Evolutionary conservation across 2,888 invertebrate genomes (phyloP), one percentile per base, ranked within the genome.

Genomic region (Harpalus rubripes): DNA sequence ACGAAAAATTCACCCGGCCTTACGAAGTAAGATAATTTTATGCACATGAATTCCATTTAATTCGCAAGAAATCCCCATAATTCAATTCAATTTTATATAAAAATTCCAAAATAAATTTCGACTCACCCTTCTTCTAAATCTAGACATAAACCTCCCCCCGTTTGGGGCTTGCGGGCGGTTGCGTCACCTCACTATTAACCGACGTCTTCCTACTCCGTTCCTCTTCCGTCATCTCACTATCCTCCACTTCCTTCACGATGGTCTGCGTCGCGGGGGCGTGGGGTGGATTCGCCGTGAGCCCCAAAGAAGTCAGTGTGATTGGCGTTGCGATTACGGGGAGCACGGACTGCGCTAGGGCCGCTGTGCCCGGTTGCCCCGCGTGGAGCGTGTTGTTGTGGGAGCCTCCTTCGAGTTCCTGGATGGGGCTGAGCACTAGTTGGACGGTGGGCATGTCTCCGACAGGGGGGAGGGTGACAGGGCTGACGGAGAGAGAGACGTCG

Each of bases 341-440:
- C 10, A 96, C 95, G 0, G 96, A 95, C 89, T 96, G 96, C 4
- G 96, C 96, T 86, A 96, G 91, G 5, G 96, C 96, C 0, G 95
- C 94, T 0, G 96, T 95, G 8, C 95, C 94, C 6, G 96, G 94
- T 91, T 95, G 94, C 39, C 95, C 94, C 39, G 95, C 93, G 89
- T 95, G 95, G 87, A 95, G 90, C 72, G 95, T 95, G 89, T 95
- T 95, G 89, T 95, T 95, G 76, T 95, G 95, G 0, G 95, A 95
- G 74, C 90, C 89, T 86, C 95, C 95, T 88, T 97, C 97, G 87
- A 96, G 92, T 91, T 97, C 97, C 90, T 96, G 96, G 86, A 97
- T 97, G 0, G 97, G 96, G 1, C 96, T 96, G 15, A 97, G 92
- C 59, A 96, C 94, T 39, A 96, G 96, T 88, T 96, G 95, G 1